Base-by-base conservation (phyloP, 2,797 vertebrate genomes). In the Acipenser transmontanus region DNA sequence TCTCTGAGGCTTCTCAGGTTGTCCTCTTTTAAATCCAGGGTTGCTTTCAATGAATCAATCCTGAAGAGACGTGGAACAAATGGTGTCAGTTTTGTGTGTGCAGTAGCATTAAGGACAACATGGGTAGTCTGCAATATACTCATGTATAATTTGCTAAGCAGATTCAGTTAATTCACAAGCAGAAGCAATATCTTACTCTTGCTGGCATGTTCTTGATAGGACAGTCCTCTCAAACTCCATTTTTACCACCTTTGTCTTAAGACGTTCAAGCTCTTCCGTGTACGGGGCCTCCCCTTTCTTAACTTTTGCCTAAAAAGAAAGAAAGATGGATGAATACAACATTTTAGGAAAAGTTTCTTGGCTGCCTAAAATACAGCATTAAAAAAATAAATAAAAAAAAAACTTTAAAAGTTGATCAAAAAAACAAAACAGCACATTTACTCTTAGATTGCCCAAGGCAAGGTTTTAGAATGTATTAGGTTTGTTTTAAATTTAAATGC, bases 1-100 rank as follows among this genome's bases (percentile, higher is more conserved):
- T 95, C 93, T 74, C 89, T 95, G 59, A 94, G 73, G 66, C 86
- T 89, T 72, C 86, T 84, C 69, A 96, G 64, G 0, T 88, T 77
- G 0, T 91, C 82, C 20, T 92, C 91, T 71, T 88, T 83, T 62
- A 89, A 78, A 1, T 87, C 87, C 71, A 89, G 52, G 66, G 91
- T 52, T 0, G 83, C 77, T 65, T 74, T 91, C 76, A 89, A 77
- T 72, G 72, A 91, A 67, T 79, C 72, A 61, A 94, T 70, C 71
- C 90, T 91, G 68, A 7, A 49, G 34, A 20, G 66, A 49, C 13
- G 63, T 64, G 11, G 20, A 11, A 64, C 1, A 64, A 50, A n/a
- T 54, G 34, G 34, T 34, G 4, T 4, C 34, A 34, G 34, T 34
- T 34, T 34, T 34, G 4, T 34, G 34, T 34, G 34, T 34, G 34